Evolutionary conservation across 2,797 vertebrate genomes (phyloP).

Genomic region (Phaenicophaeus curvirostris): DNA sequence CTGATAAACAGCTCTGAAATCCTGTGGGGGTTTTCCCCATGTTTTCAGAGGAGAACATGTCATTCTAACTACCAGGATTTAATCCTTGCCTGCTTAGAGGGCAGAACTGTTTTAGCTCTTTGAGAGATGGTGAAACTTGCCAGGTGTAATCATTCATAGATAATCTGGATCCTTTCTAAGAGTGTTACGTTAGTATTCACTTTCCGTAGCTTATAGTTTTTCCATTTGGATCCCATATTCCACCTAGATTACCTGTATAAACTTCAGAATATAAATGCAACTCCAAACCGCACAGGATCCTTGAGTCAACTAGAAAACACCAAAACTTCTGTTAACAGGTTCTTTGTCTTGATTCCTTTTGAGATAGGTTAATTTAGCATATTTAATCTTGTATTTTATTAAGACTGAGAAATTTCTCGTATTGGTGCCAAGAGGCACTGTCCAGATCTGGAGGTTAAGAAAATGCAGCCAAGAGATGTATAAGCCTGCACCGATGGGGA

Average conservation of each 20-base stretch:
- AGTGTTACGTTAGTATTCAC: not conserved
- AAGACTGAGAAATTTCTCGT: not conserved
- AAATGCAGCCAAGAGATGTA: not conserved
- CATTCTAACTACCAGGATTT: not conserved
- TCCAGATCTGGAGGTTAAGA: not conserved
- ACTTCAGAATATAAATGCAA: not conserved
- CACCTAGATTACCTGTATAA: not conserved
- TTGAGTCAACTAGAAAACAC: not conserved
- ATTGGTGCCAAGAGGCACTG: not conserved
- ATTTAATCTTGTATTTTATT: not conserved
- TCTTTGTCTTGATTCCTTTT: not conserved
- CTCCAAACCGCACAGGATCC: not conserved
- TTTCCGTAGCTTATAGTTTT: not conserved
- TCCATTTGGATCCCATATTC: not conserved
- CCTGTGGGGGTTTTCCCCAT: not conserved
- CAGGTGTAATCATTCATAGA: not conserved
- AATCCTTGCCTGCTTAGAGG: not conserved
- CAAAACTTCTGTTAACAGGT: not conserved
- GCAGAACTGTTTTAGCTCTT: not conserved
- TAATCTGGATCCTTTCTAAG: not conserved
- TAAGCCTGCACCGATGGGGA: not conserved
- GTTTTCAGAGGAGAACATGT: not conserved
- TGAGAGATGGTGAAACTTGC: not conserved
- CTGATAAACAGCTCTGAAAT: not conserved
- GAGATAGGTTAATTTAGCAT: not conserved